Base-by-base conservation (phyloP, 2,113 vertebrate genomes). In the Sylvilagus bachmani region DNA sequence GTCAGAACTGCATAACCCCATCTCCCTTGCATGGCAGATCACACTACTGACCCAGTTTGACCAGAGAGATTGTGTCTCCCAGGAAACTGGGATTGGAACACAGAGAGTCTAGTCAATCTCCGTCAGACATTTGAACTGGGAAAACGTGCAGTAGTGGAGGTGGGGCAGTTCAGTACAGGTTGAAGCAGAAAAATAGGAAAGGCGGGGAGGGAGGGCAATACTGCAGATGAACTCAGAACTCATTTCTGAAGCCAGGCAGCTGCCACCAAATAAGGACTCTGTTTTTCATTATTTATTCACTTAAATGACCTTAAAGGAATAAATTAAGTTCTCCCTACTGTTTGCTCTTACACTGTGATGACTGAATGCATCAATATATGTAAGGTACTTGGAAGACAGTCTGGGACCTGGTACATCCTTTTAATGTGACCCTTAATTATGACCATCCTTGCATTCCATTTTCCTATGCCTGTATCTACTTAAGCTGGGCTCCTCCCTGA, bases 51-150 rank as follows among this genome's bases (percentile, higher is more conserved):
- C 69, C 53, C 38, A 58, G 25, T 33, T 64, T 84, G 44, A 70
- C n/a, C 61, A 53, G 82, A 75, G 2, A 84, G 33, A 93, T 49
- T 78, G 24, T 84, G 31, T 75, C 33, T 96, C 51, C 78, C 31
- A 67, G 82, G 66, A 96, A 79, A 38, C 25, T 51, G 27, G 66
- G 88, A 84, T 80, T 49, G 53, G 55, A 92, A 38, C 17, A 49
- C 36, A 94, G 78, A 69, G 29, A 87, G 90, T 27, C 31, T 71
- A 81, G 66, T 55, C 81, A 33, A 55, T 93, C 74, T 81, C n/a
- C 87, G 62, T 67, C 87, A 87, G 84, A 64, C 6, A 61, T 49
- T 1, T 92, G 71, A 95, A 62, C 58, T 25, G 10, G 61, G 71
- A 80, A 90, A 92, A 61, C 5, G 6, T 5, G 3, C 22, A 19